A percentile compares a stretch with the other conserved stretches of the same genome.
Conservation (phyloP, 2,113 vertebrate species). For the Oryzias melastigma region DNA sequence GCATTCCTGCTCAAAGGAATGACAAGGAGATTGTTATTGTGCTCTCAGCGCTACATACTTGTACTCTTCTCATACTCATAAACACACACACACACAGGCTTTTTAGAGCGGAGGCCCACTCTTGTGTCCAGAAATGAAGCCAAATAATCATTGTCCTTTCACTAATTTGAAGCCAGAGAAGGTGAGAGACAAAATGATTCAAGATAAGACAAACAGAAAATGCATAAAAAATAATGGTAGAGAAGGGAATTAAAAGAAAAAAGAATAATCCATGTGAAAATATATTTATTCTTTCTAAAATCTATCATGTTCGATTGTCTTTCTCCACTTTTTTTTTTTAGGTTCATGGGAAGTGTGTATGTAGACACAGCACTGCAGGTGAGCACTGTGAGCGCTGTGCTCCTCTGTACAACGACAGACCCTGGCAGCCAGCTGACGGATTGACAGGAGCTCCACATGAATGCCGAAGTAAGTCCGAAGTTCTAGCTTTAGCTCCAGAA, state of each 20-base stretch:
- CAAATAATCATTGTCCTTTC: slow-evolving; percentile 71
- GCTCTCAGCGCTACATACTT: slow-evolving; percentile 71
- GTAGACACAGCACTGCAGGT: slow-evolving; percentile 94
- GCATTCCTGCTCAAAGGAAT: slow-evolving; percentile 76
- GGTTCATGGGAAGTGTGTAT: slow-evolving; percentile 95
- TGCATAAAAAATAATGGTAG: background rate
- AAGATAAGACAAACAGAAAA: slow-evolving; percentile 1
- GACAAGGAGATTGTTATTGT: slow-evolving; percentile 80
- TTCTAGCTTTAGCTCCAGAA: too few relatives aligned
- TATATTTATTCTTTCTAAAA: slow-evolving; percentile 24
- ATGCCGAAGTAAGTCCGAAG: slow-evolving; percentile 86
- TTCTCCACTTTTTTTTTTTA: slow-evolving; percentile 46
- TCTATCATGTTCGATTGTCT: slow-evolving; percentile 12
- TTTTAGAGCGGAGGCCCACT: slow-evolving; percentile 63
- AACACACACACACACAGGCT: slow-evolving; percentile 38
- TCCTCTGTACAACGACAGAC: slow-evolving; percentile 88
- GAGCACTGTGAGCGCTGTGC: slow-evolving; percentile 89
- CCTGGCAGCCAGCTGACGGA: slow-evolving; percentile 92
- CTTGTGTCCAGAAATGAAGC: slow-evolving; percentile 65
- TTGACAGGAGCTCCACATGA: slow-evolving; percentile 86
- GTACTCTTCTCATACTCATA: slow-evolving; percentile 58
- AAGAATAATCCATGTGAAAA: slow-evolving; percentile 13
- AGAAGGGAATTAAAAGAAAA: background rate
- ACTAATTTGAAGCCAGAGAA: slow-evolving; percentile 49
- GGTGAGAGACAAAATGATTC: slow-evolving; percentile 8